Evolutionary conservation across 2,888 invertebrate genomes (phyloP), one percentile per base, ranked within the genome.

Genomic region (Lymantria dispar): DNA sequence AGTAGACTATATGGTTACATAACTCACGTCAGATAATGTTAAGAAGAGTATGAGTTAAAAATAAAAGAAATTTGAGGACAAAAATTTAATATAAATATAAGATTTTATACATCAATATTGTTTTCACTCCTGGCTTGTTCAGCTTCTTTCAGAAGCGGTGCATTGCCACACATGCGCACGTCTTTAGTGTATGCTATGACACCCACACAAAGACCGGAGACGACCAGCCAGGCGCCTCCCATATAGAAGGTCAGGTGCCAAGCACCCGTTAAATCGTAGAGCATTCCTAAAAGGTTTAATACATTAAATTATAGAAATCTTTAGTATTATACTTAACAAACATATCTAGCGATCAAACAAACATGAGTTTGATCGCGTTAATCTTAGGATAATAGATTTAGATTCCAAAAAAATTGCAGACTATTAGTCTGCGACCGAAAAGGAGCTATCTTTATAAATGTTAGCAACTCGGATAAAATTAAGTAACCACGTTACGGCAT

Each of bases 211-310:
- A 81, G 48, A 0, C 88, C 90, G 0, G 89, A 83, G 0, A 87
- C 52, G 5, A 85, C 68, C 41, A 89, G 65, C 86, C 87, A 89
- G 1, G 78, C 8, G 0, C 90, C 88, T 0, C 79, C 88, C 52
- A 80, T 69, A 72, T 87, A 88, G 75, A 90, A 90, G 0, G 90
- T 89, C 31, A 85, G 54, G 49, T 87, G 82, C 90, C 90, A 90
- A 1, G 72, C 68, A 0, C 74, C 72, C 0, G 87, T 85, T 37
- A 83, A 9, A 56, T 90, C 90, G 64, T 74, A 87, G 2, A 90
- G 68, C 58, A 86, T 55, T 1, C 90, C 90, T 90, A 74, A 7
- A 74, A 75, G 10, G 5, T 22, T 22, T 22, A 3, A 22, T 3
- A 22, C 5, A 22, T 22, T 2, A 22, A 22, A 22, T 22, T 22